Base-by-base conservation (phyloP, 1,140 invertebrate species). In the Bursaphelenchus mucronatus region DNA sequence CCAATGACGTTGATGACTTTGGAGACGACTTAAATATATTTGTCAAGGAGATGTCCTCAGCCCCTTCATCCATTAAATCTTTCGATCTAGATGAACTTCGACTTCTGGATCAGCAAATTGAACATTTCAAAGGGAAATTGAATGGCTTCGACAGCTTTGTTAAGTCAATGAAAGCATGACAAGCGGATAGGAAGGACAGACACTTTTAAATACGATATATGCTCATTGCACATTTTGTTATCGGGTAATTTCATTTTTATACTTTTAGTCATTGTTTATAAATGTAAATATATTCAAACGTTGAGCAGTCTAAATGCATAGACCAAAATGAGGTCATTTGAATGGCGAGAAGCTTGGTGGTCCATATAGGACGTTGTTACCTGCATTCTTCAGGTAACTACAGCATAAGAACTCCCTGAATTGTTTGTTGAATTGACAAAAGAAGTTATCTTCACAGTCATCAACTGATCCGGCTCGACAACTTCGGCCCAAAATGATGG, bases 371-470 rank as follows among this genome's bases (percentile, higher is more conserved):
- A 55, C 4, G n/a, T 55, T 55, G 54, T 55, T 21, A 1, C 54
- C 54, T n/a, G 30, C 54, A 39, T n/a, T 49, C 30, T 30, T 30
- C 5, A 30, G 30, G 30, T 30, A 30, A 30, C 30, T 30, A 53
- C 67, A 69, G 45, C 67, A 69, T 44, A 69, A 41, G 49, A 63
- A 69, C 44, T 73, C 17, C 40, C 62, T 66, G 45, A 44, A 56
- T 59, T 69, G 49, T 11, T 52, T 64, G 53, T 73, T 69, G 61
- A 70, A 69, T 47, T 69, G 67, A 43, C 67, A 69, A 50, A 69
- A 69, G 69, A 69, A 69, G 66, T 39, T 43, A n/a, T 69, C 67
- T 19, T 69, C 67, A 40, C 67, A 69, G n/a, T 65, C 56, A 30
- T 73, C 19, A 3, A 50, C 47, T 8, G 70, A 73, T 47, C 67